Conservation (phyloP, 2,797 vertebrate genomes). For the Rhynchonycteris naso region DNA sequence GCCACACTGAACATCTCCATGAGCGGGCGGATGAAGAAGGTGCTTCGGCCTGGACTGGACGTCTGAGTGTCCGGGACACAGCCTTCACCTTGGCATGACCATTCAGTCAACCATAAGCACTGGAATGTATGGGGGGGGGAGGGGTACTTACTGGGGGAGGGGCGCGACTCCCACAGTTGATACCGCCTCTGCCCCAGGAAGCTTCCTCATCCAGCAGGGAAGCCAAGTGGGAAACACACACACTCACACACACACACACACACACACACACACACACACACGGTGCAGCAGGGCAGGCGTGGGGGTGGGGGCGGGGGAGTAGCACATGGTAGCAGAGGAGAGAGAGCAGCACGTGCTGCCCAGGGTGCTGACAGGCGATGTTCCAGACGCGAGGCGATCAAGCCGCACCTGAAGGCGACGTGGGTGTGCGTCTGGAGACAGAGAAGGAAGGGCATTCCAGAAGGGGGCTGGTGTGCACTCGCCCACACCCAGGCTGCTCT, state of each 20-base stretch:
- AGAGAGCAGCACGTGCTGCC: not conserved
- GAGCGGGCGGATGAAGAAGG: not conserved
- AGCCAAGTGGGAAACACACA: too few relatives aligned
- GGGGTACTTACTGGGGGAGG: not conserved
- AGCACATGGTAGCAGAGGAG: not conserved
- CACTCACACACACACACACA: too few relatives aligned
- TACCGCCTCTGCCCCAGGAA: too few relatives aligned
- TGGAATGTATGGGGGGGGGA: too few relatives aligned
- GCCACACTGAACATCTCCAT: not conserved
- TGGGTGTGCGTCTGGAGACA: rapidly evolving
- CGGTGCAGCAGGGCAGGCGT: too few relatives aligned
- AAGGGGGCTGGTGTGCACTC: rapidly evolving
- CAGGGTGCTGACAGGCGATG: rapidly evolving
- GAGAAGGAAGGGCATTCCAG: not conserved
- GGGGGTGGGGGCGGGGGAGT: rapidly evolving
- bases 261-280: rapidly evolving
- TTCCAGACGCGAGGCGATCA: not conserved
- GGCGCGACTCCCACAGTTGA: too few relatives aligned
- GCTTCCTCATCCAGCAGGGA: too few relatives aligned
- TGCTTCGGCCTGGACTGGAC: rapidly evolving
- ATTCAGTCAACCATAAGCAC: not conserved
- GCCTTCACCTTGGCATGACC: not conserved
- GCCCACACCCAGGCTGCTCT: not conserved
- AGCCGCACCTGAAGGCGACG: rapidly evolving
- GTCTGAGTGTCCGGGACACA: not conserved